Evolutionary conservation across 1,140 invertebrate species (phyloP).

Genomic region (Drosophila albomicans): DNA sequence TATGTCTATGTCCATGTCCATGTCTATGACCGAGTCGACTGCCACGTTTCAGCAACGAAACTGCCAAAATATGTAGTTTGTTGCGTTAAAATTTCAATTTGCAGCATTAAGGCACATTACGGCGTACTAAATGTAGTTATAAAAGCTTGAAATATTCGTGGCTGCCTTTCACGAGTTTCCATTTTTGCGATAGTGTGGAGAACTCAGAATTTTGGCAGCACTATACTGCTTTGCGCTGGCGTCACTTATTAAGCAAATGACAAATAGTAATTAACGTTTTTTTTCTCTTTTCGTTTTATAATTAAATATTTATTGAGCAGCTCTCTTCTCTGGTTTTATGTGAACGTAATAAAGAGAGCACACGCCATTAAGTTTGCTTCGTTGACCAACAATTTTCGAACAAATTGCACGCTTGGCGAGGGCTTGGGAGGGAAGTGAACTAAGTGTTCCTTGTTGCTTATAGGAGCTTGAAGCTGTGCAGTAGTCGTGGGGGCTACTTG

Average conservation of each 20-base stretch:
- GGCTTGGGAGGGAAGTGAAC: background rate
- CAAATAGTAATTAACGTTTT: constrained; percentile 61
- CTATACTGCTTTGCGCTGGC: constrained; percentile 11
- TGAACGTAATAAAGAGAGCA: constrained; percentile 44
- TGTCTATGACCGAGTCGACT: background rate
- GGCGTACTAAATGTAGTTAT: constrained; percentile 74
- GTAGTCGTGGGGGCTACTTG: constrained; percentile 4
- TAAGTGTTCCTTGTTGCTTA: background rate
- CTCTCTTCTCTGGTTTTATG: constrained; percentile 34
- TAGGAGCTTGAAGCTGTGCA: background rate
- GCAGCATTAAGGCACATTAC: constrained; percentile 72
- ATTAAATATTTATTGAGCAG: constrained; percentile 77
- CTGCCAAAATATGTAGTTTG: constrained; percentile 32
- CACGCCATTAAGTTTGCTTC: constrained; percentile 60
- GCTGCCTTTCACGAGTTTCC: constrained; percentile 19
- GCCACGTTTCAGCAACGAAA: constrained; percentile 10
- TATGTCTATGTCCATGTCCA: background rate
- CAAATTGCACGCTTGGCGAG: constrained; percentile 34
- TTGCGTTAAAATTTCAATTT: constrained; percentile 79
- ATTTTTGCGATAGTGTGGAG: constrained; percentile 33
- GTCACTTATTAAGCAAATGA: constrained; percentile 56
- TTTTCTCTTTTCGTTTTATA: constrained; percentile 53
- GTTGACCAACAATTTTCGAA: constrained; percentile 44
- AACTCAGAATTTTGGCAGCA: constrained; percentile 42
- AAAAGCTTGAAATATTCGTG: constrained; percentile 66